Conservation (phyloP, 2,113 vertebrate species). For the Leptocoma aspasia region DNA sequence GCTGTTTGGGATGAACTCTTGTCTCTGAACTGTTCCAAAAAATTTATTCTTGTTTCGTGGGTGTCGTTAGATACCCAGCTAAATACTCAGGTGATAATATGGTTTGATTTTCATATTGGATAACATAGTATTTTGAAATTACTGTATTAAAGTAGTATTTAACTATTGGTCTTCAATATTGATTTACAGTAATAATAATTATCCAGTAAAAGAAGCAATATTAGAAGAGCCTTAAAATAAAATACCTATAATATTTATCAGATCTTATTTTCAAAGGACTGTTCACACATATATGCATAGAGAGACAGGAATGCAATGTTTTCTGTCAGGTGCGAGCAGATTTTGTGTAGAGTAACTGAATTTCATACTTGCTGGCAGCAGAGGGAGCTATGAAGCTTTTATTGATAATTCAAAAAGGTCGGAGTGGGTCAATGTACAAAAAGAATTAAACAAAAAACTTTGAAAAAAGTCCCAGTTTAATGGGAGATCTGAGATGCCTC, state of each 20-base stretch:
- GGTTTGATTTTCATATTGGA: not conserved
- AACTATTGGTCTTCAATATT: not conserved
- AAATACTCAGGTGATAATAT: not conserved
- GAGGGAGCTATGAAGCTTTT: slow-evolving; percentile 41
- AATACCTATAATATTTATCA: not conserved
- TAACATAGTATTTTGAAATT: not conserved
- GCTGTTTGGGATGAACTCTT: not conserved
- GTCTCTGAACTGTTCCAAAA: not conserved
- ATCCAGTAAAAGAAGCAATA: not conserved
- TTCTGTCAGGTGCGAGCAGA: not conserved
- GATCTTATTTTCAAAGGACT: not conserved
- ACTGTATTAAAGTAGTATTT: not conserved
- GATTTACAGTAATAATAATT: not conserved
- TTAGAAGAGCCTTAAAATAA: not conserved
- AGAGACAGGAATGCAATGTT: not conserved
- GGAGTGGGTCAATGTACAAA: not conserved
- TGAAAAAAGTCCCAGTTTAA: not conserved
- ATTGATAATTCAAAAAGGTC: not conserved
- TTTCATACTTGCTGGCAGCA: not conserved
- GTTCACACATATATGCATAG: too few species aligned
- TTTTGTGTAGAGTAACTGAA: not conserved
- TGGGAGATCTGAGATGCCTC: not conserved
- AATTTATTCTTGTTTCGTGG: not conserved
- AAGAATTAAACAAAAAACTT: too few species aligned
- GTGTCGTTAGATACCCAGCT: not conserved